phyloP scores from a whole-genome alignment of 2,797 vertebrate genomes.

The Dipus sagitta region DNA sequence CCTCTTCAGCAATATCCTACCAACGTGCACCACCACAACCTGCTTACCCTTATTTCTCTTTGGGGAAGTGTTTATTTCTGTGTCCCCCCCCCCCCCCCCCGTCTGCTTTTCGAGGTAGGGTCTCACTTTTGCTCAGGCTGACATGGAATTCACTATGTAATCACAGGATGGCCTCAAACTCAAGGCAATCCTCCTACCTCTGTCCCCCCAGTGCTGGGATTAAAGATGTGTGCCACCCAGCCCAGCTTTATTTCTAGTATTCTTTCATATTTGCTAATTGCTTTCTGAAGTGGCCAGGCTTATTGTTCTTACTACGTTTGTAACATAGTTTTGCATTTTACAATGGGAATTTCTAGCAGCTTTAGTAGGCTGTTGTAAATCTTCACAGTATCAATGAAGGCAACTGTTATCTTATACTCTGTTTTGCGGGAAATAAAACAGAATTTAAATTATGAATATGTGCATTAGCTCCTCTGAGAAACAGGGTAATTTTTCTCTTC shows the following conservation, averaged over 20 bases:
- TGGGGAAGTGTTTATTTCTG: conserved; percentile 45
- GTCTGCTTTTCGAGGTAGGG: too few relatives aligned
- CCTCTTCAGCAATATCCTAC: too few relatives aligned
- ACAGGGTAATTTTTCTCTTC: not conserved
- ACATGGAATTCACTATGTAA: too few relatives aligned
- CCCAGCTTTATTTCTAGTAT: conserved; percentile 5
- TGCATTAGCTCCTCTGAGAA: conserved; percentile 30
- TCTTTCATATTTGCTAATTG: conserved; percentile 49
- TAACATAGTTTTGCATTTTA: not conserved
- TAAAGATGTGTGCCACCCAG: too few relatives aligned
- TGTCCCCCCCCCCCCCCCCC: too few relatives aligned
- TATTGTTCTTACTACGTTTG: conserved; percentile 45
- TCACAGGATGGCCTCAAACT: too few relatives aligned
- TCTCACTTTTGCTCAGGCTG: too few relatives aligned
- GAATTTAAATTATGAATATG: conserved; percentile 39
- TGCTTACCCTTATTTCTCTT: not conserved
- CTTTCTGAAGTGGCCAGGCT: not conserved
- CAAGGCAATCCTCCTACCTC: too few relatives aligned
- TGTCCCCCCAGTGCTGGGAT: too few relatives aligned
- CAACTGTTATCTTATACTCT: not conserved
- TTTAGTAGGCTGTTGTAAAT: not conserved
- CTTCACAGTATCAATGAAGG: not conserved
- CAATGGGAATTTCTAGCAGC: not conserved
- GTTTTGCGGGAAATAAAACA: conserved; percentile 2
- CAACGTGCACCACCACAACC: too few relatives aligned